Evolutionary conservation across 2,888 invertebrate genomes (phyloP).

Genomic region (Lagria hirta): DNA sequence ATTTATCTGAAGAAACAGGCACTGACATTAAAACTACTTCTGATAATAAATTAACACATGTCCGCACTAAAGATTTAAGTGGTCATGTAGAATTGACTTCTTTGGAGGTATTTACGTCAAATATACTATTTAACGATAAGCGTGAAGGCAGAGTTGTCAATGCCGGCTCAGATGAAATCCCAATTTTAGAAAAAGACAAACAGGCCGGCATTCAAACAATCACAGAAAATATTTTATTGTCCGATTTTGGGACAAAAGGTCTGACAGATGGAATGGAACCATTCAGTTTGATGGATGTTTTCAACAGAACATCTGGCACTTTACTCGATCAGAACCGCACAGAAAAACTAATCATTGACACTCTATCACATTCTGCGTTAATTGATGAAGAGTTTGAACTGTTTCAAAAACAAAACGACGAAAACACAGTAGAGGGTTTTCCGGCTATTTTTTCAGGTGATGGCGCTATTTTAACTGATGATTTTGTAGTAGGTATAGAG

Average conservation of each 20-base stretch:
- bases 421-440: neutral
- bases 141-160: neutral
- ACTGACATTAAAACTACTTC: no score
- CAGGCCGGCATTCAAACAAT: slow-evolving; percentile 9
- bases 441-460: neutral
- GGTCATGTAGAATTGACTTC: slow-evolving; percentile 25
- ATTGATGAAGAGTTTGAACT: no score
- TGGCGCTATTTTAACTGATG: neutral
- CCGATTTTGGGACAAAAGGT: slow-evolving; percentile 14
- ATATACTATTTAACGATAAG: slow-evolving; percentile 9
- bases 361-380: slow-evolving; percentile 5
- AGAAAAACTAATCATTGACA: slow-evolving; percentile 18
- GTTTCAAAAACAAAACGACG: no score
- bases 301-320: slow-evolving; percentile 20
- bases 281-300: slow-evolving; percentile 21
- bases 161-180: neutral
- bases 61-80: slow-evolving; percentile 24
- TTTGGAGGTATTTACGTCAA: slow-evolving; percentile 21
- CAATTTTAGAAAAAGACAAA: slow-evolving; percentile 2
- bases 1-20: no score
- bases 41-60: slow-evolving; percentile 19
- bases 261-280: slow-evolving; percentile 18
- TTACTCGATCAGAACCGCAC: slow-evolving; percentile 10
- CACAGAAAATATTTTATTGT: slow-evolving; percentile 18
- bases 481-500: no score